Evolutionary conservation across 2,113 vertebrate species (phyloP).

Genomic region (crab-eating macaque (Macaca fascicularis)): DNA sequence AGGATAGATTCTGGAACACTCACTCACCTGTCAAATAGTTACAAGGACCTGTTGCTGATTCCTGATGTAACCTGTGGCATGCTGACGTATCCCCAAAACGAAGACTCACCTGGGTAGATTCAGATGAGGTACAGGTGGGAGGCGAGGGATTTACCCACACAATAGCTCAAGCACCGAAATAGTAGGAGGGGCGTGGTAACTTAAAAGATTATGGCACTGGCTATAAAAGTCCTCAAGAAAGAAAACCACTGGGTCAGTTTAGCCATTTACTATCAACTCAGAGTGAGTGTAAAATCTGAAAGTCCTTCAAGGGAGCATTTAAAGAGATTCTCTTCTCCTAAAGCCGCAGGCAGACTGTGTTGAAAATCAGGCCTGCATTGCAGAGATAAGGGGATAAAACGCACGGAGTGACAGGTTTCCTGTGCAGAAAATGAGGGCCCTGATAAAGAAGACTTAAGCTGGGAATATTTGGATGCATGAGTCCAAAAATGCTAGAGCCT

Average conservation of each 20-base stretch:
- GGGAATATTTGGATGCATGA: not conserved
- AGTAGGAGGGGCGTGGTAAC: rapidly evolving
- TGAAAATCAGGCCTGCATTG: not conserved
- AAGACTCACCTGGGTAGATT: not conserved
- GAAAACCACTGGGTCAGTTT: not conserved
- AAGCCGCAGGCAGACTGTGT: not conserved
- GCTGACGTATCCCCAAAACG: not conserved
- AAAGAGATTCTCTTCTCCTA: not conserved
- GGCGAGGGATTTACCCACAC: not conserved
- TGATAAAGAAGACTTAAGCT: not conserved
- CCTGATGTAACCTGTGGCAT: not conserved
- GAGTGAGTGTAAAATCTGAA: not conserved
- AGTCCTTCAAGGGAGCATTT: not conserved
- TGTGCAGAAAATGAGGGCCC: not conserved
- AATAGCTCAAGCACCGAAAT: not conserved
- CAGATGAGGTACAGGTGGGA: not conserved
- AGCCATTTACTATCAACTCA: not conserved
- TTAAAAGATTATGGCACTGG: not conserved
- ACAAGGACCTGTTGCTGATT: not conserved
- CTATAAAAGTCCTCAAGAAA: not conserved
- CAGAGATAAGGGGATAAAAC: not conserved
- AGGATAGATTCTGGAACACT: not conserved
- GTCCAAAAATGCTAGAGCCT: not conserved
- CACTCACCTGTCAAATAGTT: not conserved
- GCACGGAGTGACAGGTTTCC: not conserved